phyloP scores from a whole-genome alignment of 2,797 vertebrate genomes.

The Halcyon chelicuti region DNA sequence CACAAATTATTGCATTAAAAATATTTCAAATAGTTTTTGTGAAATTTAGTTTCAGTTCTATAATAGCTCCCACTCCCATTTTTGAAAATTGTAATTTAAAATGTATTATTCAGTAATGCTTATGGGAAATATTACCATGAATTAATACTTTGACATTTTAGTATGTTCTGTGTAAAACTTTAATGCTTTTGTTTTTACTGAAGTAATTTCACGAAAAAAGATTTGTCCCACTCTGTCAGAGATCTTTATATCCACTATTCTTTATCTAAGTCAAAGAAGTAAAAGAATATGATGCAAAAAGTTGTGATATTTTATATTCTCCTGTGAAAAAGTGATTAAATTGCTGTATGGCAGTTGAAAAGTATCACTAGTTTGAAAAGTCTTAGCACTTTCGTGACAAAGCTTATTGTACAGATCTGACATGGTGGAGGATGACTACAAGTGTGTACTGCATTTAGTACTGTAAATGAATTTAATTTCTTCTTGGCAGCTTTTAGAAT shows the following conservation, averaged over 20 bases:
- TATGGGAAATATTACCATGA: slow-evolving; percentile 20
- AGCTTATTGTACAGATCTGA: neutral
- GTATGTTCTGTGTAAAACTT: slow-evolving; percentile 13
- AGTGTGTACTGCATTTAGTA: neutral
- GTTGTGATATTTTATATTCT: neutral
- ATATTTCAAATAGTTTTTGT: slow-evolving; percentile 18
- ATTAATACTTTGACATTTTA: slow-evolving; percentile 36
- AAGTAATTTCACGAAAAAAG: neutral
- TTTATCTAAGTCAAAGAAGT: neutral
- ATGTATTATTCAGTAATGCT: slow-evolving; percentile 33
- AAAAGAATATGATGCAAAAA: neutral
- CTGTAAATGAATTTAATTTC: neutral
- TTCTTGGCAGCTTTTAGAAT: neutral
- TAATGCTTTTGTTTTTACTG: slow-evolving; percentile 35
- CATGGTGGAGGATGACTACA: neutral
- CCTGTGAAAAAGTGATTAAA: neutral
- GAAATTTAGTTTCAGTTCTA: slow-evolving; percentile 36
- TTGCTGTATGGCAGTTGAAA: neutral
- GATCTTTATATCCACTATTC: neutral
- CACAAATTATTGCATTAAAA: slow-evolving; percentile 10
- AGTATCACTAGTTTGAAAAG: neutral
- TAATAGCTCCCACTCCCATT: neutral
- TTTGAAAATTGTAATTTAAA: slow-evolving; percentile 57
- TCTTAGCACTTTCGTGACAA: neutral
- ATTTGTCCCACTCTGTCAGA: neutral